Evolutionary conservation across 2,113 vertebrate genomes (phyloP), one percentile per base, ranked within the genome.

Genomic region (Xiphorhynchus elegans): DNA sequence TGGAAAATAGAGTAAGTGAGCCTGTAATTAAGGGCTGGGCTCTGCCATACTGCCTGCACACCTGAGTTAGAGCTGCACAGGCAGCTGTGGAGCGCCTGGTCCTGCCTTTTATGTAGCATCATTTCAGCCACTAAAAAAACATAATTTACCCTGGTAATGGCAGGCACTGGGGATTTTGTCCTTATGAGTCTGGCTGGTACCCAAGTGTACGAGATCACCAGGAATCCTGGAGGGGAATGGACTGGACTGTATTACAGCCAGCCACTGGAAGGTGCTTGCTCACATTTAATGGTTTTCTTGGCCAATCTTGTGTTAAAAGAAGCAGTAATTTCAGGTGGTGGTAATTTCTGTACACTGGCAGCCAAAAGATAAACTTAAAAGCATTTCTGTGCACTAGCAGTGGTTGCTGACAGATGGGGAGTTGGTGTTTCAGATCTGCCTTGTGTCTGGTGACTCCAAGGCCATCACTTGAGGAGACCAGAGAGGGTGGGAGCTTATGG

Each of bases 11-110:
- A 91, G 84, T 68, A 84, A 93, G 74, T 25, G 91, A 96, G 74
- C 81, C 93, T 73, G 74, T 94, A 93, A 97, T 96, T 96, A 96
- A 87, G 67, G 68, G 91, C 95, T 95, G 93, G 49, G 92, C 90
- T 46, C 62, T 33, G 67, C 90, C 7, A 8, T 49, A 18, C 79
- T 47, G 47, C 28, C 5, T 64, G 89, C 90, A 55, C 79, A 58
- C 75, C 19, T 29, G 87, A 89, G 63, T 42, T 74, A 44, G 37
- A 81, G 84, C 84, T 73, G 77, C 53, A 24, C 53, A 66, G 93
- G 74, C 87, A 95, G 89, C 73, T 49, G 9, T 20, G 13, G 39
- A 87, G 78, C 3, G 60, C 3, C 1, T 59, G 79, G 17, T 50
- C 60, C 87, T 92, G 91, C 84, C 91, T 96, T 91, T 93, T 85